Base-by-base conservation (phyloP, 1,140 invertebrate genomes). In the Carposina sasakii region DNA sequence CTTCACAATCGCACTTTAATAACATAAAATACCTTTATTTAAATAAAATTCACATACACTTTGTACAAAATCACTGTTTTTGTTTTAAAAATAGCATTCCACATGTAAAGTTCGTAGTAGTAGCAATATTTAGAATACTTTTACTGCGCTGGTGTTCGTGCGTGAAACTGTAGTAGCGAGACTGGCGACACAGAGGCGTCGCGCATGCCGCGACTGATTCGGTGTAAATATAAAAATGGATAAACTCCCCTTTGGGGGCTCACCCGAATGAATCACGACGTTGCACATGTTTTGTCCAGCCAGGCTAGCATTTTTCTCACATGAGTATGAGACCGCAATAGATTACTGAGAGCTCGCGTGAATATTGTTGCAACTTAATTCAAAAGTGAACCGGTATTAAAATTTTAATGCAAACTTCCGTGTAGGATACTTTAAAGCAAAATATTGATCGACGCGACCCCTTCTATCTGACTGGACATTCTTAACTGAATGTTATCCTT, bases 141-240 rank as follows among this genome's bases (percentile, higher is more conserved):
- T 74, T 67, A 50, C 75, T 75, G 75, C 75, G 71, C 68, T 81
- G 74, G 68, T 84, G 78, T 79, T 73, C 64, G 76, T 76, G 72
- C 73, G 76, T 78, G 74, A 81, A 72, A 77, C 68, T 76, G 77
- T 81, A 76, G 72, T 76, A 73, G 56, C 71, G 61, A 71, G 75
- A 82, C 76, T 81, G 78, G 65, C 76, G 63, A 63, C 70, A 70
- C 73, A 68, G 71, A 76, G 77, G 65, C n/a, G n/a, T n/a, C 81
- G 78, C 77, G 77, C 75, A 83, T 81, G 73, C 76, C 79, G 76
- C 75, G 71, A 78, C 77, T 76, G 74, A 76, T 67, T 68, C 72
- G 76, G 53, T 76, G 79, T 76, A 84, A 81, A 84, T 84, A 84
- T 84, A 84, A 84, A 84, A 84, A 84, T 81, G 78, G 66, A 78